phyloP scores from a whole-genome alignment of 2,113 vertebrate genomes.

The Eonycteris spelaea region DNA sequence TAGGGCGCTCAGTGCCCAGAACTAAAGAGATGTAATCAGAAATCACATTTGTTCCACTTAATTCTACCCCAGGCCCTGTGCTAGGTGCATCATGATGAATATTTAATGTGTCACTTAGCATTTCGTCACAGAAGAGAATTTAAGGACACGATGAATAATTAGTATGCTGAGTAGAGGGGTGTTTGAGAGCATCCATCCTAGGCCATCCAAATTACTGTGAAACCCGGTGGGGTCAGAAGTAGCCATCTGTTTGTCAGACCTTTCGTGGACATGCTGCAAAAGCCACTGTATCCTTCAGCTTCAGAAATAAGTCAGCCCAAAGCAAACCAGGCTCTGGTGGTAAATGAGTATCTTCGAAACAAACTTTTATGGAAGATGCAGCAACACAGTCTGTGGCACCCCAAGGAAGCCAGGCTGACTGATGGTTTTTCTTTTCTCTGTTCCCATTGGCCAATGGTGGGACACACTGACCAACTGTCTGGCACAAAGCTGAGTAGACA shows the following conservation, averaged over 20 bases:
- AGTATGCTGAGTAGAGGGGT: background rate
- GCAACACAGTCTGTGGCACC: background rate
- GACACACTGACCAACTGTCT: background rate
- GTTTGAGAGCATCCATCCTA: background rate
- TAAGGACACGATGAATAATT: conserved; percentile 56
- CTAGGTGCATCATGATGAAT: conserved; percentile 55
- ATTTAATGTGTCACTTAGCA: conserved; percentile 67
- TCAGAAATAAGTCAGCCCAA: background rate
- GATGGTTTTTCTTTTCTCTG: background rate
- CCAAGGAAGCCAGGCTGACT: background rate
- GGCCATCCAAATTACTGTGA: background rate
- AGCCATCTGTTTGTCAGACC: background rate
- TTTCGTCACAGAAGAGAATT: conserved; percentile 60
- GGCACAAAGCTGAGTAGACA: no score
- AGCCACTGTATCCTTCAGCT: background rate
- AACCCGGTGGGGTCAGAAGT: background rate
- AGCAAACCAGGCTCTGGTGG: background rate
- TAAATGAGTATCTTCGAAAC: background rate
- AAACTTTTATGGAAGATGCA: background rate
- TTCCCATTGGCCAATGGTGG: background rate
- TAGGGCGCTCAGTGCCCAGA: background rate
- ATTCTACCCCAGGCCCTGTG: conserved; percentile 23
- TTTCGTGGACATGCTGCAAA: background rate
- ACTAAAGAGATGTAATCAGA: conserved; percentile 51
- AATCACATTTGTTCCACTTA: conserved; percentile 49